Base-by-base conservation (phyloP, 2,113 vertebrate species). In the Trematomus loennbergii region DNA sequence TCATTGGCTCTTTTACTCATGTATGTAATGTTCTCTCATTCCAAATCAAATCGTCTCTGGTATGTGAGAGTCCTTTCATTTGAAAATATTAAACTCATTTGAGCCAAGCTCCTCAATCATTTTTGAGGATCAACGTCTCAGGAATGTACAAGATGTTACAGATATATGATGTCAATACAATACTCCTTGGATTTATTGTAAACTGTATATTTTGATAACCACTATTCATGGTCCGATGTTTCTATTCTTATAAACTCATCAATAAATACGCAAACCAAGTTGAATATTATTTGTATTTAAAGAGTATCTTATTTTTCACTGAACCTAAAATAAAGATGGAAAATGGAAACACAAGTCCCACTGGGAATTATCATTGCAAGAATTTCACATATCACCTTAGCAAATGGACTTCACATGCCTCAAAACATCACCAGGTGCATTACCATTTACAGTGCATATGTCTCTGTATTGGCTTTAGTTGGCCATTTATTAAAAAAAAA, bases 1-100 rank as follows among this genome's bases (percentile, higher is more conserved):
- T 55, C 20, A n/a, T 2, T 5, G 22, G 18, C 18, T 17, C 15
- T 50, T 50, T 50, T 50, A 50, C 5, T 50, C 17, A 40, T 40
- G 36, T 40, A 8, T 40, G 36, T 40, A 40, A 40, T 40, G 7
- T 72, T 61, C 25, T 78, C 62, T 1, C 77, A 78, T 9, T 78
- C 68, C 1, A 72, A 45, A 43, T 55, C 53, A 9, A 29, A 67
- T 9, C 3, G 15, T 25, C 62, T 49, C 2, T 17, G 0, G 29
- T 3, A 54, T 1, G 2, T 12, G 16, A 83, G 53, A 17, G 10
- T 61, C 9, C 0, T 25, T 49, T 59, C 54, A 70, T 2, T 4
- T 59, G 45, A 82, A 18, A 1, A 76, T 33, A 45, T 76, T 58
- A 8, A 66, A 67, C 18, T 48, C 25, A 2, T 60, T 40, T 36